Evolutionary conservation across 2,888 invertebrate genomes (phyloP).

Genomic region (Rotaria socialis): DNA sequence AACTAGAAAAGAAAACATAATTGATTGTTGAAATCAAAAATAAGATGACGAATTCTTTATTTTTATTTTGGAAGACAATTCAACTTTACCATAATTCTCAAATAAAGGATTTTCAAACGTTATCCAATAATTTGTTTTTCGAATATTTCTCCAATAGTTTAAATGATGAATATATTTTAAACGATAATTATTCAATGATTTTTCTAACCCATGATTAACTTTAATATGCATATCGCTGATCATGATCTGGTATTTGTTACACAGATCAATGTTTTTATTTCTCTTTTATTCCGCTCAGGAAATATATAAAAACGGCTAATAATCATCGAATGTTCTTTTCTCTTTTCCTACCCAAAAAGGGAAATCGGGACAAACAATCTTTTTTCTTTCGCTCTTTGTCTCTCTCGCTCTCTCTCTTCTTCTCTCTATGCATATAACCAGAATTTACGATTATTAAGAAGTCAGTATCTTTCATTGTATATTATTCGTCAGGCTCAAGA

Average conservation of each 20-base stretch:
- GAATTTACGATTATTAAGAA: slow-evolving; percentile 26
- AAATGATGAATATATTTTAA: background rate
- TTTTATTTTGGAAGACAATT: background rate
- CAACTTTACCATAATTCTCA: background rate
- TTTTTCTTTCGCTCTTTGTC: background rate
- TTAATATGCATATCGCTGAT: background rate
- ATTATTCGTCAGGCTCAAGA: background rate
- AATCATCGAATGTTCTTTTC: slow-evolving; percentile 17
- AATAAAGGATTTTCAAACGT: background rate
- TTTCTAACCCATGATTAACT: background rate
- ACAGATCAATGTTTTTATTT: background rate
- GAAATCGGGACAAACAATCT: background rate
- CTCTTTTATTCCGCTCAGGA: slow-evolving; percentile 18
- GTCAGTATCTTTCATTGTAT: slow-evolving; percentile 11
- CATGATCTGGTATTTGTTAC: background rate
- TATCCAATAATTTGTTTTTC: background rate
- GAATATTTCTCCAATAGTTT: background rate
- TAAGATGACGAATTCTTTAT: background rate
- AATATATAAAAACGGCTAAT: background rate
- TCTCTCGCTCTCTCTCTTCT: background rate
- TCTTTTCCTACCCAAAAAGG: background rate
- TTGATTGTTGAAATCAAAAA: background rate
- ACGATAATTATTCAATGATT: background rate
- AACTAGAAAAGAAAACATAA: background rate
- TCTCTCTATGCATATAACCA: background rate